These are phyloP conservation scores for Doris montereyensis DNA, from an alignment of 2,888 invertebrate species.

Conservation along the genomic window DNA sequence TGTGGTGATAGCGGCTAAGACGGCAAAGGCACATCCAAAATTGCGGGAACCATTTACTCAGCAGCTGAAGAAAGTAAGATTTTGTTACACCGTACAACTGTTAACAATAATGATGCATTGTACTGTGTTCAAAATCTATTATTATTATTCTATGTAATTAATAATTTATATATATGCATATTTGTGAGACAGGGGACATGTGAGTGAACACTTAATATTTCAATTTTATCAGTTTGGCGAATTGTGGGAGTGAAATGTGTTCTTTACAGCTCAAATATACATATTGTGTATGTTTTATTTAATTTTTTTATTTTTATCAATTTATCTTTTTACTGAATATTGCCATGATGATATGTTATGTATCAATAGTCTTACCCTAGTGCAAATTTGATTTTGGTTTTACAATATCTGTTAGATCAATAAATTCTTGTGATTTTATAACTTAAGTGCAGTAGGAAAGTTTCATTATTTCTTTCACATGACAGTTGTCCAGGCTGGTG, in stretches of 20 bases:
- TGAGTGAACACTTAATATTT: background rate
- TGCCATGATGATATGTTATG: too few species aligned
- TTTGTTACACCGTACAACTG: background rate
- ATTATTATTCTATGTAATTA: background rate
- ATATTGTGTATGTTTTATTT: background rate
- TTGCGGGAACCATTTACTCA: conserved; percentile 91
- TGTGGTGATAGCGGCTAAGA: conserved; percentile 92
- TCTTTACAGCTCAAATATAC: too few species aligned
- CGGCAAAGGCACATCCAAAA: conserved; percentile 90
- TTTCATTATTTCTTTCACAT: too few species aligned
- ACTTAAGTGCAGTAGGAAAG: too few species aligned
- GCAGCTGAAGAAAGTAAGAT: conserved; percentile 88
- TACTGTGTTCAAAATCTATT: too few species aligned
- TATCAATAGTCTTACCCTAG: too few species aligned
- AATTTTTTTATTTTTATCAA: background rate
- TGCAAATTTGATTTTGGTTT: too few species aligned
- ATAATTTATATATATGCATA: background rate
- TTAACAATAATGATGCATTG: background rate
- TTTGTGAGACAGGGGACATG: background rate
- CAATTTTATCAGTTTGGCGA: too few species aligned
- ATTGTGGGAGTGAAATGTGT: too few species aligned
- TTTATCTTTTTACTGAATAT: too few species aligned
- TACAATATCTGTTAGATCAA: too few species aligned
- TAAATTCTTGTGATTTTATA: too few species aligned
- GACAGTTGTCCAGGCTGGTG: conserved; percentile 90